Evolutionary conservation across 2,888 invertebrate genomes (phyloP), one percentile per base, ranked within the genome.

Genomic region (Halictus ligatus): DNA sequence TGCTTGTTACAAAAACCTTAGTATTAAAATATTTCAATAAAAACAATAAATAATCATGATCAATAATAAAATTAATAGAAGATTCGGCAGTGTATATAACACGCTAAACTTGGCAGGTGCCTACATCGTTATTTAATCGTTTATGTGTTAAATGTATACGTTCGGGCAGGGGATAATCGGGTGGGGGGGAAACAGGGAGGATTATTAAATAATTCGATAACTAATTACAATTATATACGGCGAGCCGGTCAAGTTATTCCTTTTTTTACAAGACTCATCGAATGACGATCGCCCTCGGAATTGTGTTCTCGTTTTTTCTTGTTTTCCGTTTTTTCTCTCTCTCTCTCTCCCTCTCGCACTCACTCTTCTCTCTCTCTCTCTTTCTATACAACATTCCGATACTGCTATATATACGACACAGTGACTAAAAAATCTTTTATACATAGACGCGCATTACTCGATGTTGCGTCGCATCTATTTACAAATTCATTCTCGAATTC

Each of bases 11-110:
- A 95, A 95, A 95, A 95, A 94, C 93, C 95, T 95, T 95, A 95
- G 94, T 95, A 95, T 95, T 95, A 95, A 95, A 95, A 95, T 95
- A 95, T 95, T 94, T 94, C 94, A 95, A 95, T 95, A 93, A 95
- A 93, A 95, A 95, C 94, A 95, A 95, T 95, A 95, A 95, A 95
- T 95, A 92, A 94, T 94, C 90, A 92, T 93, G 93, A 92, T 94
- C 93, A 94, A 94, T 94, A 92, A 94, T 94, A 94, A 93, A 93
- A 94, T 92, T 93, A 93, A 94, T 94, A 93, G 92, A 94, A 94
- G 92, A 90, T 94, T 94, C 94, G 95, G 95, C 95, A 95, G 95
- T 95, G 94, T 94, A 93, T 94, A 91, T 94, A 94, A 94, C 94
- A 91, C 92, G 92, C 93, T 93, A 93, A 92, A 90, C 89, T 92